Conservation (phyloP, 2,888 invertebrate genomes). For the Pheosia gnoma region DNA sequence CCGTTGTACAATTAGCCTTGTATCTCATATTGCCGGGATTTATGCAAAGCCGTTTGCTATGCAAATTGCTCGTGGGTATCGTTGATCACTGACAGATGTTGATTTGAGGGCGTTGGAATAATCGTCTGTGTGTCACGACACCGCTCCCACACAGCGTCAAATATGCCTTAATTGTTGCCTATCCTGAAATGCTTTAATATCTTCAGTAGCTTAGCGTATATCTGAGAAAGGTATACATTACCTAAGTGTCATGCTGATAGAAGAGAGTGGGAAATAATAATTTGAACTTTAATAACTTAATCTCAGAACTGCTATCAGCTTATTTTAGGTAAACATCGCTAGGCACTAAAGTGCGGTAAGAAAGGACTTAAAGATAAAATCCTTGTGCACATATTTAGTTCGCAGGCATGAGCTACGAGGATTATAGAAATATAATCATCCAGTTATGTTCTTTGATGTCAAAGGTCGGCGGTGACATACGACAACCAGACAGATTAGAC, state of each 20-base stretch:
- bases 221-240: no score
- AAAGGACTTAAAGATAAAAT: no score
- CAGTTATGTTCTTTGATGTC: conserved; percentile 18
- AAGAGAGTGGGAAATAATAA: no score
- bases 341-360: no score
- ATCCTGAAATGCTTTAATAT: not conserved
- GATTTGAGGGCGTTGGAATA: conserved; percentile 65
- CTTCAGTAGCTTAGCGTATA: not conserved
- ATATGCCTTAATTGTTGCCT: not conserved
- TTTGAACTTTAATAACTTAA: no score
- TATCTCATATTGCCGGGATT: conserved; percentile 52
- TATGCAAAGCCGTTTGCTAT: conserved; percentile 64
- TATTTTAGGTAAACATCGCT: no score
- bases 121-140: conserved; percentile 44
- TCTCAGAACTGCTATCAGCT: no score
- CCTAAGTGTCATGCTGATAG: no score
- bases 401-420: not conserved
- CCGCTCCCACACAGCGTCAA: conserved; percentile 18
- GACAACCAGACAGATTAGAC: conserved; percentile 43
- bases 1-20: conserved; percentile 48
- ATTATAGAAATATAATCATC: not conserved
- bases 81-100: conserved; percentile 67
- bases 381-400: no score
- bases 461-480: conserved; percentile 30
- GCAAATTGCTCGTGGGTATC: conserved; percentile 65